phyloP scores from a whole-genome alignment of 2,888 invertebrate species.

The Temnothorax rugatulus region DNA sequence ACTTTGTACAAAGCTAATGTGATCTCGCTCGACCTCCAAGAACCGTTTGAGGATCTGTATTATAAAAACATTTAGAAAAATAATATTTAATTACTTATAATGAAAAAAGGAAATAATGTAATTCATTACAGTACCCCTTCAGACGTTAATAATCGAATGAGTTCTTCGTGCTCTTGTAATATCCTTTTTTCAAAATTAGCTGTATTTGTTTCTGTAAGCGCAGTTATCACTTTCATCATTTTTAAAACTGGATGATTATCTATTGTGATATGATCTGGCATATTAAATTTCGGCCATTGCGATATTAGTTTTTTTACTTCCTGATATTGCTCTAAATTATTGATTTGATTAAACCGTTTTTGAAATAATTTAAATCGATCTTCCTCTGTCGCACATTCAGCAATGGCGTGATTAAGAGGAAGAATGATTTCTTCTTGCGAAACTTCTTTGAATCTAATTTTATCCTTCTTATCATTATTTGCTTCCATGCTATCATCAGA shows the following conservation, averaged over 20 bases:
- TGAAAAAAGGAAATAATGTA: neutral
- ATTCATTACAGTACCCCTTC: slow-evolving; percentile 70
- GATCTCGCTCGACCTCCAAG: slow-evolving; percentile 70
- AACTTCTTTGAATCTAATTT: neutral
- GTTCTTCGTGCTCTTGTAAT: slow-evolving; percentile 80
- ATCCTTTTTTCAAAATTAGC: slow-evolving; percentile 69
- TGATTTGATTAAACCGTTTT: slow-evolving; percentile 72
- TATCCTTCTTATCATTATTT: slow-evolving; percentile 50
- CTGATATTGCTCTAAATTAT: slow-evolving; percentile 75
- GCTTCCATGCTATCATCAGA: slow-evolving; percentile 74
- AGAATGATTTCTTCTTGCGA: slow-evolving; percentile 13
- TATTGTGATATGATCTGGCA: slow-evolving; percentile 70
- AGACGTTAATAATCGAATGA: slow-evolving; percentile 75
- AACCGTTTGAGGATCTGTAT: slow-evolving; percentile 79
- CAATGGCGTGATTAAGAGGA: slow-evolving; percentile 33
- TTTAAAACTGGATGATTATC: slow-evolving; percentile 77
- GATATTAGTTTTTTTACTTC: slow-evolving; percentile 77
- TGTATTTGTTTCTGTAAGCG: slow-evolving; percentile 69
- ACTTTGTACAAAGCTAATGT: slow-evolving; percentile 75
- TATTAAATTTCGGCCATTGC: slow-evolving; percentile 77
- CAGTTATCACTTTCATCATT: slow-evolving; percentile 68
- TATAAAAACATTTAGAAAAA: slow-evolving; percentile 32
- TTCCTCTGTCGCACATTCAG: slow-evolving; percentile 73
- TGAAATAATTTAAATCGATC: slow-evolving; percentile 78
- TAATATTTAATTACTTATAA: neutral